Evolutionary conservation across 2,888 invertebrate genomes (phyloP), one percentile per base, ranked within the genome.

Genomic region (Erynnis tages): DNA sequence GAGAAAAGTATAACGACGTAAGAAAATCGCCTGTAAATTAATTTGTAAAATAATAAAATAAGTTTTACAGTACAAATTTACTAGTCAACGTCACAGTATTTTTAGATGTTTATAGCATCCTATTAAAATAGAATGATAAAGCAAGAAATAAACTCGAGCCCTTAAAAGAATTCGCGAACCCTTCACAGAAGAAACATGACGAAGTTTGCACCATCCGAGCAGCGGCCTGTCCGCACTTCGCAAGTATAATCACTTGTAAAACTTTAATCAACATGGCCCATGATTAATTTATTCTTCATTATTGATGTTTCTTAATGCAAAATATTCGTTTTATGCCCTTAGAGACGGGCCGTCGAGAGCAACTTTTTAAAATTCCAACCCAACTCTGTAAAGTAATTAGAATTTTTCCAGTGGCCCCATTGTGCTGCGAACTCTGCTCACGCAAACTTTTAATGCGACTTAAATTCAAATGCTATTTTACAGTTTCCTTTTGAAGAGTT

Each of bases 401-500:
- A 85, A 81, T 85, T 86, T 86, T 86, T 86, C 79, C 82, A 78
- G 74, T 81, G 71, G 76, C 76, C 73, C 78, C 83, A 85, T 86
- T 86, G 85, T 86, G 77, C 79, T 73, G 54, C 75, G 72, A 76
- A 83, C 81, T 82, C 83, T 58, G 75, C 80, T 79, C 82, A 79
- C 80, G 79, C 72, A 80, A 86, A 86, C 84, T 86, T 86, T 85
- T 86, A 86, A 85, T 84, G 84, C 78, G 83, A 81, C 83, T 84
- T 83, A 79, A 81, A 84, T 84, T 82, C 79, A 80, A 84, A 84
- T 83, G 82, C 77, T 79, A 79, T 83, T 84, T 82, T 79, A 79
- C 77, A 79, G 79, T 78, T 78, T 77, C 74, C 71, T 73, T 80
- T 78, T 75, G 76, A 73, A 66, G 72, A 74, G 76, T 76, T 76